phyloP scores from a whole-genome alignment of 2,113 vertebrate species.

The Tonatia bakeri region DNA sequence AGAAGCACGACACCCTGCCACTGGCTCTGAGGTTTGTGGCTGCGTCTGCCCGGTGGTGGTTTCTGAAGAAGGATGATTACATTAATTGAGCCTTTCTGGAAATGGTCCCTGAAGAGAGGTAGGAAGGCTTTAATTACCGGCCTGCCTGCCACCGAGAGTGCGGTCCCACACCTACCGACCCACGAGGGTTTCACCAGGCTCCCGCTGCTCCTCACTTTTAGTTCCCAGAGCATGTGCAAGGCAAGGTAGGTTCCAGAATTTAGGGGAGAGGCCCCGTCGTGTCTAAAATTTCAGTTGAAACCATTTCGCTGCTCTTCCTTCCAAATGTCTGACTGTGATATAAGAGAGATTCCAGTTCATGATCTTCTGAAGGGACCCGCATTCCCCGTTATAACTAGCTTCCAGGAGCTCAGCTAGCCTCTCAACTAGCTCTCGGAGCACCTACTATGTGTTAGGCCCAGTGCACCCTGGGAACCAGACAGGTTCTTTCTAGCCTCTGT shows the following conservation, averaged over 20 bases:
- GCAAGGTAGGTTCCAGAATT: not conserved
- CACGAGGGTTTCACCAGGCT: constrained; percentile 37
- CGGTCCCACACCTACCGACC: constrained; percentile 63
- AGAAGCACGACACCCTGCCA: not conserved
- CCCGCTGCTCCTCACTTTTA: constrained; percentile 29
- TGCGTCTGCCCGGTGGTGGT: constrained; percentile 53
- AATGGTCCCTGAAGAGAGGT: constrained; percentile 75
- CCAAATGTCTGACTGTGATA: not conserved
- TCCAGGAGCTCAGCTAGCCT: not conserved
- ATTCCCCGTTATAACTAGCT: not conserved
- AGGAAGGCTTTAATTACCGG: constrained; percentile 70
- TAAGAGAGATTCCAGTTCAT: not conserved
- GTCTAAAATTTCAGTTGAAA: not conserved
- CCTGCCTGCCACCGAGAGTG: constrained; percentile 68
- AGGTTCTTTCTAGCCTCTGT: rapidly evolving
- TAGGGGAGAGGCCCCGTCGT: not conserved
- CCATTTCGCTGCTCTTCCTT: not conserved
- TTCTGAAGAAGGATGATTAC: constrained; percentile 73
- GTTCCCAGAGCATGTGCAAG: not conserved
- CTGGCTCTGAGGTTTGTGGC: constrained; percentile 75
- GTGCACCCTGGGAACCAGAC: not conserved
- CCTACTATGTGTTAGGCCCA: not conserved
- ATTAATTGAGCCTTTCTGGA: constrained; percentile 78
- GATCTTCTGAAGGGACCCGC: not conserved
- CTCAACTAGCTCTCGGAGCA: not conserved